phyloP scores from a whole-genome alignment of 2,797 vertebrate genomes.

The Syngnathus acus region DNA sequence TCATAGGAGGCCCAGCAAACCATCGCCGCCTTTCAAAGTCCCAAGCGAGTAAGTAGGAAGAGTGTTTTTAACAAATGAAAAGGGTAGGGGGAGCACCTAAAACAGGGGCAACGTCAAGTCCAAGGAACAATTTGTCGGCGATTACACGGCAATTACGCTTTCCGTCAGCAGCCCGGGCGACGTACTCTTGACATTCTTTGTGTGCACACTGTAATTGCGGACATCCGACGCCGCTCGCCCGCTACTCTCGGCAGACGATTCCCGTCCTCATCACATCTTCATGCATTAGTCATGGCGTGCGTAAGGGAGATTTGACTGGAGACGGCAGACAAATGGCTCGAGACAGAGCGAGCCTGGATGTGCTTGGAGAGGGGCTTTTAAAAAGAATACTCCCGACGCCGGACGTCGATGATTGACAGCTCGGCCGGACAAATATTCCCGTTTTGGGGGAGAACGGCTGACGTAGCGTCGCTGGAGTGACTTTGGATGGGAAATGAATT shows the following conservation, averaged over 20 bases:
- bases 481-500: background rate
- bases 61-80: background rate
- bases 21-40: constrained; percentile 31
- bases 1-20: constrained; percentile 37
- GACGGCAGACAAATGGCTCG: constrained; percentile 40
- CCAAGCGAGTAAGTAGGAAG: constrained; percentile 17
- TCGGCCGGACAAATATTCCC: background rate
- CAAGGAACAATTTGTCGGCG: constrained; percentile 6
- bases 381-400: constrained; percentile 6
- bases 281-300: constrained; percentile 41
- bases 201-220: background rate
- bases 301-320: constrained; percentile 35
- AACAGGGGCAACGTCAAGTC: constrained; percentile 12
- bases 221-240: constrained; percentile 7
- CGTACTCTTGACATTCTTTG: constrained; percentile 4
- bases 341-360: constrained; percentile 6
- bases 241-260: background rate
- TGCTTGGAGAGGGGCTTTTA: constrained; percentile 9
- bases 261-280: constrained; percentile 9
- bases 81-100: constrained; percentile 15
- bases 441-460: constrained; percentile 2
- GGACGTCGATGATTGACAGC: constrained; percentile 8
- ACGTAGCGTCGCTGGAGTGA: background rate
- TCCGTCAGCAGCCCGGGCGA: constrained; percentile 16
- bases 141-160: constrained; percentile 31